Conservation (phyloP, 2,888 invertebrate species). For the Dendrolimus pini region DNA sequence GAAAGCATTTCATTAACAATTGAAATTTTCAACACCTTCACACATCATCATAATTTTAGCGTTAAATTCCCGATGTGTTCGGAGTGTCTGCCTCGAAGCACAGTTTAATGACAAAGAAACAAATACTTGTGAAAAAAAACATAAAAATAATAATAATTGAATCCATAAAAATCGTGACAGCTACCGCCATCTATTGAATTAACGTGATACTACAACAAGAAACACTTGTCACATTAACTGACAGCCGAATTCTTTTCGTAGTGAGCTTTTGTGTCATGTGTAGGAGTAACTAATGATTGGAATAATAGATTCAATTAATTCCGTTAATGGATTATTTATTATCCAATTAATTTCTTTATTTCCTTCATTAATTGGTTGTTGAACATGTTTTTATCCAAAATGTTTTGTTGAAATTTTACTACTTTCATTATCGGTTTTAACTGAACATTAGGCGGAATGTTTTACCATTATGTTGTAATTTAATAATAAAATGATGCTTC, state of each 20-base stretch:
- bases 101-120: no score
- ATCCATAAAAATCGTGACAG: background rate
- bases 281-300: background rate
- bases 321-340: background rate
- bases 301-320: slow-evolving; percentile 3
- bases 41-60: no score
- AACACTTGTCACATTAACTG: background rate
- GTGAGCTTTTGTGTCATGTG: slow-evolving; percentile 2
- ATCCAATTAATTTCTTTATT: background rate
- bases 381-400: background rate
- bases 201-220: background rate
- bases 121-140: no score
- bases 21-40: no score
- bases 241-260: background rate
- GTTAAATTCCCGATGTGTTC: no score
- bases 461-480: no score
- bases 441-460: no score
- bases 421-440: no score
- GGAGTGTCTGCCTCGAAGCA: no score
- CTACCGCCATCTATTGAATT: slow-evolving; percentile 11
- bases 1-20: no score
- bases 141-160: no score
- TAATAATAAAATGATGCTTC: no score
- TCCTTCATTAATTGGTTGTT: background rate
- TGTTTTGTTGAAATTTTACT: background rate